phyloP scores from a whole-genome alignment of 1,140 invertebrate species.

The Cotesia glomerata region DNA sequence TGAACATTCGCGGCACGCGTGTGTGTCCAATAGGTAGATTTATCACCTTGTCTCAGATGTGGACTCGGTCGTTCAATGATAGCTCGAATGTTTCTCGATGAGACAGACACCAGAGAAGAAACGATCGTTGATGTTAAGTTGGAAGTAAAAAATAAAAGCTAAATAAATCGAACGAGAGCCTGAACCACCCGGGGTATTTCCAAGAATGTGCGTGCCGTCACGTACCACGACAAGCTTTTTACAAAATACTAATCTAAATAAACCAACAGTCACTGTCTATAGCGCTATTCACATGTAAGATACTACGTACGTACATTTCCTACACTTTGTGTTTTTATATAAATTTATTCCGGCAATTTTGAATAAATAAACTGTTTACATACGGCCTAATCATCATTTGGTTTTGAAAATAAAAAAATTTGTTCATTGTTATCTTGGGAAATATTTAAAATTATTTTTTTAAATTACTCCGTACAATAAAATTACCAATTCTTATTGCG shows the following conservation, averaged over 20 bases:
- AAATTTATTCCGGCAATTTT: constrained; percentile 1
- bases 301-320: not conserved
- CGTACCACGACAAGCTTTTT: constrained; percentile 47
- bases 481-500: no score
- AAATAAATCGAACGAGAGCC: not conserved
- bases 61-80: not conserved
- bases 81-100: constrained; percentile 16
- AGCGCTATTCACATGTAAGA: not conserved
- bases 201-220: constrained; percentile 48
- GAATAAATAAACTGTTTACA: no score
- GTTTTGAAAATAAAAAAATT: no score
- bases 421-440: no score
- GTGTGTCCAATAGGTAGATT: constrained; percentile 17
- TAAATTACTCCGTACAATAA: no score
- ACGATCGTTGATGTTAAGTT: no score
- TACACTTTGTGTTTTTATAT: not conserved
- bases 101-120: constrained; percentile 15
- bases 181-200: constrained; percentile 32
- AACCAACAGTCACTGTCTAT: constrained; percentile 35
- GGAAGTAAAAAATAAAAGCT: no score
- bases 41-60: constrained; percentile 14
- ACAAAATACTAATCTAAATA: constrained; percentile 55
- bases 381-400: no score
- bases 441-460: no score
- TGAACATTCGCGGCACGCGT: constrained; percentile 23